Evolutionary conservation across 2,797 vertebrate genomes (phyloP).

Genomic region (Eospalax fontanierii): DNA sequence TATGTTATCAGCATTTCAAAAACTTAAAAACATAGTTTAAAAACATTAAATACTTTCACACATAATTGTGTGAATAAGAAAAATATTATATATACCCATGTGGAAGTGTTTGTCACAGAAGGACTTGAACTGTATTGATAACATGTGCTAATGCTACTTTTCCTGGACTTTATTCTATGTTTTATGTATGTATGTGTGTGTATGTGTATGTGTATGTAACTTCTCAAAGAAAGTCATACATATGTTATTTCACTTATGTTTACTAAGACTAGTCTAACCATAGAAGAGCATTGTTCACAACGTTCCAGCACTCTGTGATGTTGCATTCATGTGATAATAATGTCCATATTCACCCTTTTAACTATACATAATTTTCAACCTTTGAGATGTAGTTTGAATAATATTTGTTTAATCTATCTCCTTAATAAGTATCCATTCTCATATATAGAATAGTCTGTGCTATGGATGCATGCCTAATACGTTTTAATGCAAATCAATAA

Average conservation of each 20-base stretch:
- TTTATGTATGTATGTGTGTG: not conserved
- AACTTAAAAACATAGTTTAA: too few species aligned
- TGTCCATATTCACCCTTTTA: not conserved
- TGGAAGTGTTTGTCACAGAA: too few species aligned
- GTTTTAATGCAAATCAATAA: not conserved
- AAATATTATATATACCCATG: too few species aligned
- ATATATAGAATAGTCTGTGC: too few species aligned
- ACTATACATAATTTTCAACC: not conserved
- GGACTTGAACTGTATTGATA: too few species aligned
- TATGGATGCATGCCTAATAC: not conserved
- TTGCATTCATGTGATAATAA: not conserved
- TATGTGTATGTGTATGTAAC: not conserved
- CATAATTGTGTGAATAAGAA: too few species aligned
- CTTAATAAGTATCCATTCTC: not conserved
- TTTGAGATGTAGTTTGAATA: not conserved
- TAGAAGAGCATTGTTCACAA: not conserved
- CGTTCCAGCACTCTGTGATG: not conserved
- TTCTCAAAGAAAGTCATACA: too few species aligned
- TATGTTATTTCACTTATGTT: too few species aligned
- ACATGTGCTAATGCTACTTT: too few species aligned
- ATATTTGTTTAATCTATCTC: not conserved
- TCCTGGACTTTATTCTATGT: too few species aligned
- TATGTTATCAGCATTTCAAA: too few species aligned
- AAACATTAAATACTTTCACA: too few species aligned
- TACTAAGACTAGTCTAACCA: not conserved